Percentiles rank a stretch among this genome's conserved stretches.
Conservation (phyloP, 2,888 invertebrate species). For the Dryobotodes eremita region DNA sequence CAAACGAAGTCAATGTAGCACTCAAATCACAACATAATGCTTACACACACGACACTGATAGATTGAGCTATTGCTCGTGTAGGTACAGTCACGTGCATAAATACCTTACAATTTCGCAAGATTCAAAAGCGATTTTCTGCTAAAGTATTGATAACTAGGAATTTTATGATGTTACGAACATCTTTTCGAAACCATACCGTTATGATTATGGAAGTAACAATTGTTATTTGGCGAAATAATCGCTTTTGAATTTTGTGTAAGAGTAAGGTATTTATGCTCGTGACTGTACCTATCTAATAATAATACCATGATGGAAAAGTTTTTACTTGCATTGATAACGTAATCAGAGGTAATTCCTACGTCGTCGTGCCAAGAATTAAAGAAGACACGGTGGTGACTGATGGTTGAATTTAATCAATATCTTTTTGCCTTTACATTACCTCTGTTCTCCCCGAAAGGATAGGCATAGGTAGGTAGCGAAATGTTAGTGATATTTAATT, state of each 20-base stretch:
- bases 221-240: background rate
- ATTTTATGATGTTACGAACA: background rate
- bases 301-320: constrained; percentile 31
- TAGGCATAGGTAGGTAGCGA: background rate
- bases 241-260: background rate
- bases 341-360: background rate
- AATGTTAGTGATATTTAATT: background rate
- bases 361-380: background rate
- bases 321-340: constrained; percentile 39
- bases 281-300: constrained; percentile 3
- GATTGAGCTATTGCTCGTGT: constrained; percentile 32
- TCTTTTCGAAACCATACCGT: background rate
- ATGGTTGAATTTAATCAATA: background rate
- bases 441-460: background rate
- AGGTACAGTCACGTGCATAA: background rate
- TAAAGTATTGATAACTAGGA: background rate
- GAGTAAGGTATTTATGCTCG: background rate
- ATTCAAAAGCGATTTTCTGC: background rate
- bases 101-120: background rate
- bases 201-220: background rate
- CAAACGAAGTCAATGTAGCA: constrained; percentile 27
- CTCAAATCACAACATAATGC: constrained; percentile 42
- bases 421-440: background rate
- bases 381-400: background rate
- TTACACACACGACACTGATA: constrained; percentile 55